Conservation (phyloP, 2,113 vertebrate genomes). For the Serinus canaria region DNA sequence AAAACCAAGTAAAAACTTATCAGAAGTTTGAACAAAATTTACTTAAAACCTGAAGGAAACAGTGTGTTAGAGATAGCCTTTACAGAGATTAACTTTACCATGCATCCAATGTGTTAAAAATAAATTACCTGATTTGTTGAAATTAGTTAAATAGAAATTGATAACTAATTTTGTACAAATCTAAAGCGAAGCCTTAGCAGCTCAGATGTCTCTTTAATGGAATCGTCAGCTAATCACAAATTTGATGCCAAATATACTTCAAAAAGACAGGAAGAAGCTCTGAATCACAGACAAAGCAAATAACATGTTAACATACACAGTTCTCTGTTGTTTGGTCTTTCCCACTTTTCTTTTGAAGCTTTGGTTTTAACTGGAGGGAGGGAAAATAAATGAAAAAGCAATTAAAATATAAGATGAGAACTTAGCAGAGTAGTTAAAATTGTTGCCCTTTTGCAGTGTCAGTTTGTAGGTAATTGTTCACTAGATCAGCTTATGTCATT, state of each 20-base stretch:
- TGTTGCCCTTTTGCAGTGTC: neutral
- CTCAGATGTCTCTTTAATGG: neutral
- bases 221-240: neutral
- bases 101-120: neutral
- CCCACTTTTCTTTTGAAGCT: slow-evolving; percentile 13
- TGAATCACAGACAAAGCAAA: neutral
- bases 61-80: neutral
- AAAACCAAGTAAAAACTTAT: neutral
- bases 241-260: neutral
- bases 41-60: neutral
- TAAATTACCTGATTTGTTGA: neutral
- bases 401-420: neutral
- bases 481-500: neutral
- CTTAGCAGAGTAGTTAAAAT: neutral
- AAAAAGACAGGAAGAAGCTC: neutral
- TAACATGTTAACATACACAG: neutral
- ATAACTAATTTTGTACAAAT: neutral
- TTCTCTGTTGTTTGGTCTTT: slow-evolving; percentile 36
- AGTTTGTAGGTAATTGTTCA: neutral
- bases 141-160: neutral
- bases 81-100: neutral
- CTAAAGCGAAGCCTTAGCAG: neutral
- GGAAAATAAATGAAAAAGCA: neutral
- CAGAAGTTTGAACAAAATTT: neutral
- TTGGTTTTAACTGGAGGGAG: slow-evolving; percentile 65